A percentile compares a stretch with the other conserved stretches of the same genome.
Conservation (phyloP, 1,140 invertebrate genomes). For the Cotesia vestalis region DNA sequence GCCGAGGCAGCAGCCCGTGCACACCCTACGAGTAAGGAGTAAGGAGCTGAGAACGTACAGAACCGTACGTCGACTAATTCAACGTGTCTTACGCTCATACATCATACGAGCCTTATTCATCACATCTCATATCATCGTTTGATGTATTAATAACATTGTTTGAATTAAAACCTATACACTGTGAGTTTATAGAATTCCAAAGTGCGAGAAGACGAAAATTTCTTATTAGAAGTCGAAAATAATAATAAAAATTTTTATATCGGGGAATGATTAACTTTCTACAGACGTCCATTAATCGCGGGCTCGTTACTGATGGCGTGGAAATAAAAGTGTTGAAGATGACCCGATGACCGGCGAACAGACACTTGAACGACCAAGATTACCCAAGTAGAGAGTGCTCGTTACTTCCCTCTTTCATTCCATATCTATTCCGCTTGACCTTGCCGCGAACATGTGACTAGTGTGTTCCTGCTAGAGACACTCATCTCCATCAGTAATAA, state of each 20-base stretch:
- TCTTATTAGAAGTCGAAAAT: no score
- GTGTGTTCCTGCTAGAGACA: neutral
- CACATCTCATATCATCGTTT: no score
- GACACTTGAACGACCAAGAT: conserved; percentile 22
- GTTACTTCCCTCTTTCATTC: conserved; percentile 1
- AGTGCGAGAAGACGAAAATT: no score
- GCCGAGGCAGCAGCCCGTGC: conserved; percentile 51
- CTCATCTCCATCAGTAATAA: neutral
- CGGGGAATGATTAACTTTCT: neutral
- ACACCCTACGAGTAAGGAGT: conserved; percentile 51
- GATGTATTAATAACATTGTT: no score
- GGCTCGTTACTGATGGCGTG: neutral
- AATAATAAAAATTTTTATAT: neutral
- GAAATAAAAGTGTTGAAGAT: conserved; percentile 2
- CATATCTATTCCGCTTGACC: conserved; percentile 15
- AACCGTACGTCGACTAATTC: neutral
- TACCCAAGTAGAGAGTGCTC: conserved; percentile 11
- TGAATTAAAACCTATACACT: no score
- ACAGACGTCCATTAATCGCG: neutral
- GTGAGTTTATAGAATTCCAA: no score
- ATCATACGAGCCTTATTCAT: neutral
- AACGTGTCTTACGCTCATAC: neutral
- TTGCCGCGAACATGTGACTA: conserved; percentile 29
- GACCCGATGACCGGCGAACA: conserved; percentile 14
- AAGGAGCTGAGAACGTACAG: conserved; percentile 11